Evolutionary conservation across 2,888 invertebrate species (phyloP).

Genomic region (Acronicta aceris): DNA sequence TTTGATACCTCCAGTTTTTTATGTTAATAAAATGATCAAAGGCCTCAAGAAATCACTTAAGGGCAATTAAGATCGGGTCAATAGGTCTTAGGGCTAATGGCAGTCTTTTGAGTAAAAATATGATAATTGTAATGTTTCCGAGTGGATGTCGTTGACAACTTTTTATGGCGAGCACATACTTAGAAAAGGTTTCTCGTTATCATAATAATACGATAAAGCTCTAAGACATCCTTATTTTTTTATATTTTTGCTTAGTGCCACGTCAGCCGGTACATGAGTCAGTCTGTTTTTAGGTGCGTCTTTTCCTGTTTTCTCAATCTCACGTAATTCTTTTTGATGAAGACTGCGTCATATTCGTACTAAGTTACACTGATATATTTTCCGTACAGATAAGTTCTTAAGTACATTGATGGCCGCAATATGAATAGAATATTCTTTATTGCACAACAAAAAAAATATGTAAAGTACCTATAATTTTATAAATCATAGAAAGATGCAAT

Average conservation of each 20-base stretch:
- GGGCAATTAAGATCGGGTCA: slow-evolving; percentile 10
- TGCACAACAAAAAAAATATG: too few species aligned
- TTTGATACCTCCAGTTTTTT: slow-evolving; percentile 35
- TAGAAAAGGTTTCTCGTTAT: slow-evolving; percentile 51
- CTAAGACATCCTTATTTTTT: slow-evolving; percentile 51
- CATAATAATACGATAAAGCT: slow-evolving; percentile 57
- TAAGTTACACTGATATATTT: background rate
- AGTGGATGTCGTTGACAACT: slow-evolving; percentile 45
- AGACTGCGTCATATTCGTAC: background rate
- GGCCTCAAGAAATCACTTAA: slow-evolving; percentile 16
- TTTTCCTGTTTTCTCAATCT: slow-evolving; percentile 50
- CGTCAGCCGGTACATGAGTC: slow-evolving; percentile 36
- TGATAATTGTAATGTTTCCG: slow-evolving; percentile 43
- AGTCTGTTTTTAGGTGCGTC: slow-evolving; percentile 46
- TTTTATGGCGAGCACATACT: slow-evolving; percentile 45
- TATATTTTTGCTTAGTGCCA: slow-evolving; percentile 46
- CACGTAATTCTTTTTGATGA: slow-evolving; percentile 19
- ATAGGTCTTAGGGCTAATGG: background rate
- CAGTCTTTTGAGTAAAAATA: slow-evolving; percentile 20
- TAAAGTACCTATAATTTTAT: too few species aligned
- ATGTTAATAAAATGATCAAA: slow-evolving; percentile 27
- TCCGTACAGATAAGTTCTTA: background rate
- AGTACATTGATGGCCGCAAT: too few species aligned
- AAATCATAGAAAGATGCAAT: too few species aligned
- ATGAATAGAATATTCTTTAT: too few species aligned